Evolutionary conservation across 2,113 vertebrate genomes (phyloP).

Genomic region (Dascyllus trimaculatus): DNA sequence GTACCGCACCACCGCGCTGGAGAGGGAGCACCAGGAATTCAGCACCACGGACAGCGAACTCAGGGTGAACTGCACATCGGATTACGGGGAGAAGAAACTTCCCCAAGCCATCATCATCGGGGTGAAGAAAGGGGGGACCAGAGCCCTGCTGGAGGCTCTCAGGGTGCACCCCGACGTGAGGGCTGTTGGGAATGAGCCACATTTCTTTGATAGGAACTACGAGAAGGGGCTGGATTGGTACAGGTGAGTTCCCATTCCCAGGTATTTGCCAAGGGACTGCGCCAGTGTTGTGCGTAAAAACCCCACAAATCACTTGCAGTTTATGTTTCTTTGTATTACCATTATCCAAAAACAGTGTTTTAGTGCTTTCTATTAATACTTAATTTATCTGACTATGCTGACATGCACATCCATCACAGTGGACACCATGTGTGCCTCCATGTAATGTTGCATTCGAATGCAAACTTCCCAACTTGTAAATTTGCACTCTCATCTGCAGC

Average conservation of each 20-base stretch:
- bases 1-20: conserved; percentile 80
- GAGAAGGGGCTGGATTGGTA: conserved; percentile 97
- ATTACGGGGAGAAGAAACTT: conserved; percentile 95
- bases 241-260: conserved; percentile 86
- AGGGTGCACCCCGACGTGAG: conserved; percentile 96
- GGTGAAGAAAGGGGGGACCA: conserved; percentile 97
- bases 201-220: conserved; percentile 99
- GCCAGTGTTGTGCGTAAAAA: no score
- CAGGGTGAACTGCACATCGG: conserved; percentile 88
- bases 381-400: not conserved
- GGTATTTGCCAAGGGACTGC: not conserved
- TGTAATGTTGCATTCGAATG: not conserved
- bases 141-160: conserved; percentile 95
- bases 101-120: conserved; percentile 98
- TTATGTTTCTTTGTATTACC: not conserved
- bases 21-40: conserved; percentile 87
- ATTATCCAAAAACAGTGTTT: not conserved
- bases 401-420: not conserved
- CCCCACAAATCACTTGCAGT: no score
- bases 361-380: not conserved
- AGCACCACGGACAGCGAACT: conserved; percentile 91
- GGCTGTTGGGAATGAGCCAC: conserved; percentile 96
- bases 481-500: not conserved
- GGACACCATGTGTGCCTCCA: not conserved
- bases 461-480: conserved; percentile 16